Conservation (phyloP, 2,797 vertebrate genomes). For the Acanthurus tractus region DNA sequence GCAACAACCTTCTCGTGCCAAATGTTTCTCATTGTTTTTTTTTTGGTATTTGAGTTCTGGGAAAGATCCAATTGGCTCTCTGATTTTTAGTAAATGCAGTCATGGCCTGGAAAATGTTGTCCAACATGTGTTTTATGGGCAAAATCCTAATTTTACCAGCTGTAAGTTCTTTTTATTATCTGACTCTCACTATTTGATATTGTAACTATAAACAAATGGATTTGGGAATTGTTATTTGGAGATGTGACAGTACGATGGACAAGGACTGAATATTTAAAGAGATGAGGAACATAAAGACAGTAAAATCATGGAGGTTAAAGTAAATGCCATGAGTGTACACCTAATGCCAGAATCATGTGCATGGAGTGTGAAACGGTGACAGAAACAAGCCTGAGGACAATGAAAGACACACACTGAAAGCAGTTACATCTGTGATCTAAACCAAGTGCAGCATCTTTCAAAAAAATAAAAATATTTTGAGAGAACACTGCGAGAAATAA, state of each 20-base stretch:
- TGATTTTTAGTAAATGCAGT: slow-evolving; percentile 13
- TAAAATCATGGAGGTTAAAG: slow-evolving; percentile 38
- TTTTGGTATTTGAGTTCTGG: slow-evolving; percentile 28
- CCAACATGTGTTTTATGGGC: slow-evolving; percentile 3
- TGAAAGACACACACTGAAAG: slow-evolving; percentile 60
- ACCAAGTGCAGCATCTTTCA: slow-evolving; percentile 81
- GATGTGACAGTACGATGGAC: slow-evolving; percentile 17
- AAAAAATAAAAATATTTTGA: slow-evolving; percentile 70
- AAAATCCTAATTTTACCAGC: slow-evolving; percentile 15
- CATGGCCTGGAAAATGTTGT: slow-evolving; percentile 15
- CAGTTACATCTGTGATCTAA: slow-evolving; percentile 78
- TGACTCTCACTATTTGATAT: slow-evolving; percentile 11
- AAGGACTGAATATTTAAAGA: slow-evolving; percentile 8
- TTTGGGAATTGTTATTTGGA: slow-evolving; percentile 14
- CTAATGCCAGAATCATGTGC: slow-evolving; percentile 37
- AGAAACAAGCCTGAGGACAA: slow-evolving; percentile 60
- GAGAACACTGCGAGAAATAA: slow-evolving; percentile 75
- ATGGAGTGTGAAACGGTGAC: slow-evolving; percentile 40
- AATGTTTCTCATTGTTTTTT: neutral
- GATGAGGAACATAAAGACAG: slow-evolving; percentile 29
- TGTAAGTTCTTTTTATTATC: slow-evolving; percentile 7
- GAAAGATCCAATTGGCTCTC: slow-evolving; percentile 17
- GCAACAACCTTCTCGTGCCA: slow-evolving; percentile 63
- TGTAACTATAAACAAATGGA: slow-evolving; percentile 17
- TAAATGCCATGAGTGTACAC: slow-evolving; percentile 44